Conservation (phyloP, 92 coral and sea anemone genomes). For the Zoanthus solanderi region DNA sequence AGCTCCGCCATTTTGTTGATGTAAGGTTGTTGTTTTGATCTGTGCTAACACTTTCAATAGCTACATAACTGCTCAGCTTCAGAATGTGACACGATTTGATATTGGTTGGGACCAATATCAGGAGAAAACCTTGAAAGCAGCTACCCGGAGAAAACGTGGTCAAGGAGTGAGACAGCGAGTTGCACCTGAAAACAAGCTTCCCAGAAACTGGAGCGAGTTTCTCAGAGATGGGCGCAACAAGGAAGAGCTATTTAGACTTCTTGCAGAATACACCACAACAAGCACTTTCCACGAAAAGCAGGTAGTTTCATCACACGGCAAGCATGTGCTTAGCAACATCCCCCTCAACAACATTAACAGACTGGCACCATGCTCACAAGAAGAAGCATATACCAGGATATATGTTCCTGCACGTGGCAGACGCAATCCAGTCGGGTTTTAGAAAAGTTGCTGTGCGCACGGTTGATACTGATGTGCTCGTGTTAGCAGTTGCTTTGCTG, state of each 20-base stretch:
- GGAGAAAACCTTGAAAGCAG: slow-evolving; percentile 56
- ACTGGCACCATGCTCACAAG: slow-evolving; percentile 61
- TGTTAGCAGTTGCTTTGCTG: not conserved
- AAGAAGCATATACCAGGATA: slow-evolving; percentile 64
- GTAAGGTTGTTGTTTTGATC: too few relatives aligned
- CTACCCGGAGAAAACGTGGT: slow-evolving; percentile 60
- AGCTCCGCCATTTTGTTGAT: too few relatives aligned
- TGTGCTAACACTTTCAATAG: too few relatives aligned
- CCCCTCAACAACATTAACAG: slow-evolving; percentile 41
- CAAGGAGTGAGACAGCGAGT: slow-evolving; percentile 63
- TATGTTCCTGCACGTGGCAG: slow-evolving; percentile 36
- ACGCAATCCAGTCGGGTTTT: slow-evolving; percentile 24
- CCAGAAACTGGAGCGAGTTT: slow-evolving; percentile 62
- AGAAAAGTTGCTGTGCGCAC: not conserved
- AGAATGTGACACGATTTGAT: slow-evolving; percentile 26
- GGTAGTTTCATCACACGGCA: slow-evolving; percentile 50
- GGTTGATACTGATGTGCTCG: slow-evolving; percentile 7
- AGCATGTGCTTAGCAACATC: slow-evolving; percentile 51
- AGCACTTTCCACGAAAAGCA: slow-evolving; percentile 31
- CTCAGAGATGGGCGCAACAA: slow-evolving; percentile 58
- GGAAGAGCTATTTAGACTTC: slow-evolving; percentile 48
- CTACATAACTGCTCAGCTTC: too few relatives aligned
- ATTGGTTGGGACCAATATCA: slow-evolving; percentile 62
- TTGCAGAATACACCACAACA: not conserved
- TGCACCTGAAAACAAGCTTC: slow-evolving; percentile 47